phyloP scores from a whole-genome alignment of 2,888 invertebrate genomes.

The Eristalinus aeneus region DNA sequence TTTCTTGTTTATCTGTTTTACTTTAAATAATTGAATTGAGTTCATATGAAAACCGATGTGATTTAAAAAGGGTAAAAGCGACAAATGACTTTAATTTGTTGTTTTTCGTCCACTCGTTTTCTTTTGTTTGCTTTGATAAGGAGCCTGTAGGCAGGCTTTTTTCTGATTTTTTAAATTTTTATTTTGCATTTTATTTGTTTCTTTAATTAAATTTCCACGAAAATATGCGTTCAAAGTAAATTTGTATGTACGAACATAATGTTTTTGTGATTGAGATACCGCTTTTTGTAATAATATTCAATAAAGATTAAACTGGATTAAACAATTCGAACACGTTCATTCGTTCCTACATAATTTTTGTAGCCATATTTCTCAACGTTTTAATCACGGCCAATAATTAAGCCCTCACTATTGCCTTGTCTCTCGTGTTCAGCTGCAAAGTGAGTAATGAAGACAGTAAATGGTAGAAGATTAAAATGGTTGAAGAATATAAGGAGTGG shows the following conservation, averaged over 20 bases:
- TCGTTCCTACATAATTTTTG: no score
- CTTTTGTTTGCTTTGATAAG: background rate
- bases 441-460: background rate
- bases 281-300: no score
- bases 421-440: background rate
- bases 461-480: background rate
- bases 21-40: slow-evolving; percentile 47
- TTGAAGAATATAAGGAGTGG: background rate
- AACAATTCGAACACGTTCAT: no score
- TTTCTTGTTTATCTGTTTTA: slow-evolving; percentile 5
- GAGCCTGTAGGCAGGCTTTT: background rate
- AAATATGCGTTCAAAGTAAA: background rate
- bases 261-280: no score
- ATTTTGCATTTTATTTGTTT: background rate
- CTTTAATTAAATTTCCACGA: background rate
- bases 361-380: no score
- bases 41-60: slow-evolving; percentile 37
- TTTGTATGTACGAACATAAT: no score
- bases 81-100: slow-evolving; percentile 16
- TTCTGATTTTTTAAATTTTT: background rate
- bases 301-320: no score
- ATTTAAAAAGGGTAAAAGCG: slow-evolving; percentile 30
- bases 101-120: background rate
- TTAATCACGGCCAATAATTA: background rate
- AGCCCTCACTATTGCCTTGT: background rate